Evolutionary conservation across 2,113 vertebrate species (phyloP).

Genomic region (Myrmecobius fasciatus): DNA sequence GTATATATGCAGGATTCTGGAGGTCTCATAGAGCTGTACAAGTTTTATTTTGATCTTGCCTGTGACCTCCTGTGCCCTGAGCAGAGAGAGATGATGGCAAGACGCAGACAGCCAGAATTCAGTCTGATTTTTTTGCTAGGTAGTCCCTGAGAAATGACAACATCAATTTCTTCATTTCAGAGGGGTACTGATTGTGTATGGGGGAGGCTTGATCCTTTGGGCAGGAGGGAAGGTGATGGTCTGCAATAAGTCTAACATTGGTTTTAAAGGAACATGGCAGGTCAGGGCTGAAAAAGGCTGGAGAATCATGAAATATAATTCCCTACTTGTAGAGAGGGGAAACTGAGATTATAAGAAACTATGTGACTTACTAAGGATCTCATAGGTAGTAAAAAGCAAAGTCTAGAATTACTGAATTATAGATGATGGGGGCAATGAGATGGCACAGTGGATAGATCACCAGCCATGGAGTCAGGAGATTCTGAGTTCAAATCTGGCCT

Average conservation of each 20-base stretch:
- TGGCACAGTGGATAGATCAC: too few species aligned
- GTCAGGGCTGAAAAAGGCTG: neutral
- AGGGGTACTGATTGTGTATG: accelerated
- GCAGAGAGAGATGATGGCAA: conserved; percentile 61
- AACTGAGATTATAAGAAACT: neutral
- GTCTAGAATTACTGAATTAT: neutral
- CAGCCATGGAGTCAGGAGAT: too few species aligned
- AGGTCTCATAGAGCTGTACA: conserved; percentile 80
- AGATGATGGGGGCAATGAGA: neutral
- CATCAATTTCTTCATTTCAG: conserved; percentile 65
- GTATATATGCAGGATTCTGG: conserved; percentile 80
- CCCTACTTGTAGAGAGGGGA: neutral
- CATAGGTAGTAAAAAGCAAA: neutral
- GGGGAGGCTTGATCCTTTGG: neutral
- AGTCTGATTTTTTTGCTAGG: conserved; percentile 68
- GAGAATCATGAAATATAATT: neutral
- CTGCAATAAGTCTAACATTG: neutral
- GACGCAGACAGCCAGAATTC: conserved; percentile 70
- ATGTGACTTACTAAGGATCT: neutral
- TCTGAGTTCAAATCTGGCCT: too few species aligned
- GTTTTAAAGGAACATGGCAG: neutral
- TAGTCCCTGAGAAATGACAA: neutral
- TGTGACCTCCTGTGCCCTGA: conserved; percentile 69
- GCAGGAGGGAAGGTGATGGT: neutral
- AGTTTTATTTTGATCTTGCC: conserved; percentile 86